A percentile compares a stretch with the other conserved stretches of the same genome.
Conservation (phyloP, 2,888 invertebrate species). For the Drosophila meridionalis region DNA sequence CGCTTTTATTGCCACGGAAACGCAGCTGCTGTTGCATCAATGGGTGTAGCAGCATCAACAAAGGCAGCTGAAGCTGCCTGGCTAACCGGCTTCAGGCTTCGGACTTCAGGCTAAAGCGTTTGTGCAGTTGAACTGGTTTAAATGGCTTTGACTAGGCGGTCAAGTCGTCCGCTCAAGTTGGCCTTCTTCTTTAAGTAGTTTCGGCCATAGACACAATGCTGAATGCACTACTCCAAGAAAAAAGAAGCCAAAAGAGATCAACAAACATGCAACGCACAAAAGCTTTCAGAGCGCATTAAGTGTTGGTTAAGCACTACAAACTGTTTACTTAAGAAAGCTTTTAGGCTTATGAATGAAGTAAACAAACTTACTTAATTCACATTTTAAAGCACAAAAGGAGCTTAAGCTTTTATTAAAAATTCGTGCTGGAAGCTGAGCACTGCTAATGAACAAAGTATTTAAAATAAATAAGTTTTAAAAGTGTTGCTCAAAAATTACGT, state of each 20-base stretch:
- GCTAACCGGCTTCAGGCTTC: constrained; percentile 5
- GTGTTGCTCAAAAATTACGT: no score
- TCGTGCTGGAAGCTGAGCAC: no score
- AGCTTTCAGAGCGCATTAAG: neutral
- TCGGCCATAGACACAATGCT: neutral
- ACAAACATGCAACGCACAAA: neutral
- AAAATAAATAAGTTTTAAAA: no score
- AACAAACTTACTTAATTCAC: no score
- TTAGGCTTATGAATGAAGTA: neutral
- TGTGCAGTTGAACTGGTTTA: constrained; percentile 67
- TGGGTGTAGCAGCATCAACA: constrained; percentile 33
- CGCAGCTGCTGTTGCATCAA: constrained; percentile 46
- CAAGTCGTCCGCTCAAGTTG: constrained; percentile 37
- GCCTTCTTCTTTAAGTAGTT: constrained; percentile 47
- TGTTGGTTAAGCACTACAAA: neutral
- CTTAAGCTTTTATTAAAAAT: no score
- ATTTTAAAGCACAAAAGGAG: no score
- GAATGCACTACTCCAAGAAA: constrained; percentile 16
- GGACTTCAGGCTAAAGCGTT: constrained; percentile 15
- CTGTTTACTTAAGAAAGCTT: neutral
- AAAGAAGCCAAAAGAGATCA: neutral
- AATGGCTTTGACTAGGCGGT: constrained; percentile 47
- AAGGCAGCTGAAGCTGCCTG: constrained; percentile 21
- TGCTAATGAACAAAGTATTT: no score
- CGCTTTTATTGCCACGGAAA: constrained; percentile 70